Conservation (phyloP, 2,797 vertebrate species). For the Hydrocynus forskahlii region DNA sequence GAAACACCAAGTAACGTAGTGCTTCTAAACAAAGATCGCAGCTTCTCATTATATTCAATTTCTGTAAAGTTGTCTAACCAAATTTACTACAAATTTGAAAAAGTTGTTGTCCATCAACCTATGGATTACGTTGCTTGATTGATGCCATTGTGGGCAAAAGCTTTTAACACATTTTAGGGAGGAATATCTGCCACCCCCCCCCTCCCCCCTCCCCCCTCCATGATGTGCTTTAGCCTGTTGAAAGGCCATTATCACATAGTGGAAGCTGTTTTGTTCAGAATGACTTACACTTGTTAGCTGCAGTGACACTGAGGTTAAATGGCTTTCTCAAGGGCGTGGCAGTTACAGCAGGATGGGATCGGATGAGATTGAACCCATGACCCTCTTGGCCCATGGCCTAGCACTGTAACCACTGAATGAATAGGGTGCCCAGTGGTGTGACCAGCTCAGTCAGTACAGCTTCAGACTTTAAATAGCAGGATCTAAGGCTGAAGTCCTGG, state of each 20-base stretch:
- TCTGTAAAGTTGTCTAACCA: background rate
- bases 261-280: slow-evolving; percentile 3
- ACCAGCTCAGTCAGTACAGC: background rate
- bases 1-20: too few relatives aligned
- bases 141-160: background rate
- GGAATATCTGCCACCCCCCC: background rate
- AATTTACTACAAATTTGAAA: background rate
- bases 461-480: background rate
- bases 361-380: background rate
- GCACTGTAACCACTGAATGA: background rate
- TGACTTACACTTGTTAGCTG: slow-evolving; percentile 7
- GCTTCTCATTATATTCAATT: background rate
- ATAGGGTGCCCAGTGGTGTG: background rate
- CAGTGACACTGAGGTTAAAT: slow-evolving; percentile 12
- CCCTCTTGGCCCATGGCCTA: background rate
- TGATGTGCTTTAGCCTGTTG: slow-evolving; percentile 13
- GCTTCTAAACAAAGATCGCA: too few relatives aligned
- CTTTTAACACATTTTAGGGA: slow-evolving; percentile 6
- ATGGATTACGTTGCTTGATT: background rate
- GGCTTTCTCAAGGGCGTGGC: slow-evolving; percentile 7
- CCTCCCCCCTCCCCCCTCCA: too few relatives aligned
- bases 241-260: slow-evolving; percentile 16
- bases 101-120: background rate
- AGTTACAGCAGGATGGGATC: background rate
- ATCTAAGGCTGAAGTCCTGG: background rate